These are phyloP conservation scores for Reinhardtius hippoglossoides DNA, from an alignment of 2,113 vertebrate genomes.

Conservation along the genomic window DNA sequence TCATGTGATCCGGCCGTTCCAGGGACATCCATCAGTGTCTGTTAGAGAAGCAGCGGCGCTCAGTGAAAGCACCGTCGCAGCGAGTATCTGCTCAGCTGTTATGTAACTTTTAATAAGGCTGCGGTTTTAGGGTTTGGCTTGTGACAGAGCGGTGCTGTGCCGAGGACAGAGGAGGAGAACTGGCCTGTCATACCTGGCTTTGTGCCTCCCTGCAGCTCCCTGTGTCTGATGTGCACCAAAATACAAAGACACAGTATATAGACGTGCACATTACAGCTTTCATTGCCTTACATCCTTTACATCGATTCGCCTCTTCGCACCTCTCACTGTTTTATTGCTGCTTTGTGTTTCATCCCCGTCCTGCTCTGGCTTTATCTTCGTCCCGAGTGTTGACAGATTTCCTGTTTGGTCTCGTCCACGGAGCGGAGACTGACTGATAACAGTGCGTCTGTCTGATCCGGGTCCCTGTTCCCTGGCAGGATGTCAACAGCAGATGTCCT, in stretches of 20 bases:
- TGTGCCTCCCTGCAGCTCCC: constrained; percentile 5
- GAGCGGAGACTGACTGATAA: background rate
- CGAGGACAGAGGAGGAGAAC: constrained; percentile 33
- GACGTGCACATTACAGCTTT: background rate
- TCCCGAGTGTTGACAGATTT: constrained; percentile 28
- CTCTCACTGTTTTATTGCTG: constrained; percentile 4
- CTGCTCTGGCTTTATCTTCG: background rate
- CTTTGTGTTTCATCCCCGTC: too few relatives aligned
- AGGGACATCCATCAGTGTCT: constrained; percentile 50
- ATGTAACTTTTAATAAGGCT: constrained; percentile 67
- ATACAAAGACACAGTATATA: background rate
- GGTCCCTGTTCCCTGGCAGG: too few relatives aligned
- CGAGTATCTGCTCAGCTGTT: constrained; percentile 65
- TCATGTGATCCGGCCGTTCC: constrained; percentile 14
- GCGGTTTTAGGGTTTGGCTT: constrained; percentile 54
- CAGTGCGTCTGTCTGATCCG: background rate
- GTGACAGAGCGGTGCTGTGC: constrained; percentile 30
- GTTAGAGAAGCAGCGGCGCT: constrained; percentile 32
- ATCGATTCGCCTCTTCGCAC: background rate
- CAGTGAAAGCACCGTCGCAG: constrained; percentile 48
- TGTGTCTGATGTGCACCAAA: constrained; percentile 32
- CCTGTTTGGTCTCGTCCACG: constrained; percentile 1
- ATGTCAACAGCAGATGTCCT: too few relatives aligned
- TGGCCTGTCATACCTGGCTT: constrained; percentile 38
- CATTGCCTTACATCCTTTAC: background rate